These are phyloP conservation scores for Vesta saturnalis DNA, from an alignment of 2,888 invertebrate genomes.

Conservation along the genomic window DNA sequence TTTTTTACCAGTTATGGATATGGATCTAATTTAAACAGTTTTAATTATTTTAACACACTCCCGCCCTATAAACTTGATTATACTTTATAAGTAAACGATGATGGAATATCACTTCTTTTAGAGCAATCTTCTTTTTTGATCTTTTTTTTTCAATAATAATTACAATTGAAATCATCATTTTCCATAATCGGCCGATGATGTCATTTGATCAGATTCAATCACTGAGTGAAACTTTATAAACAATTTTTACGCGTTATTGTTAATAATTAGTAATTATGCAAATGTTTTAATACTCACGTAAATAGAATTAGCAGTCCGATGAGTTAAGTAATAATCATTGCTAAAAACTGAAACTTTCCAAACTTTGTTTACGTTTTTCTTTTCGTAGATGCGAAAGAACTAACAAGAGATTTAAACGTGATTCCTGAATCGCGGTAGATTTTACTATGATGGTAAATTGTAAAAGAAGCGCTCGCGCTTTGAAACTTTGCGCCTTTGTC, in stretches of 20 bases:
- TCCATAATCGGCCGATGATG: constrained; percentile 42
- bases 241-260: too few species aligned
- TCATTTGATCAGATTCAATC: constrained; percentile 42
- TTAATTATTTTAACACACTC: constrained; percentile 35
- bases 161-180: constrained; percentile 41
- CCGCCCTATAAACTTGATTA: constrained; percentile 24
- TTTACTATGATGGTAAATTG: constrained; percentile 37
- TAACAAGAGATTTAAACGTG: constrained; percentile 16
- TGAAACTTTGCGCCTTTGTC: constrained; percentile 38
- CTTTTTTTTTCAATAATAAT: constrained; percentile 30
- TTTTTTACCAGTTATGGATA: constrained; percentile 20
- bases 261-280: too few species aligned
- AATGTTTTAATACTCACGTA: neutral
- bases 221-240: too few species aligned
- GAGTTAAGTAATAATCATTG: constrained; percentile 29
- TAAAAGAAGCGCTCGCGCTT: constrained; percentile 38
- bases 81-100: constrained; percentile 11
- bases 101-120: too few species aligned
- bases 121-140: too few species aligned
- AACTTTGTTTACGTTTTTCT: too few species aligned
- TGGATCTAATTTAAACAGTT: constrained; percentile 29
- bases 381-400: too few species aligned
- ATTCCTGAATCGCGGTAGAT: constrained; percentile 32
- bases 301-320: neutral
- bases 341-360: constrained; percentile 14